phyloP scores from a whole-genome alignment of 64 coral and sea anemone genomes.

The Astreopora myriophthalma region DNA sequence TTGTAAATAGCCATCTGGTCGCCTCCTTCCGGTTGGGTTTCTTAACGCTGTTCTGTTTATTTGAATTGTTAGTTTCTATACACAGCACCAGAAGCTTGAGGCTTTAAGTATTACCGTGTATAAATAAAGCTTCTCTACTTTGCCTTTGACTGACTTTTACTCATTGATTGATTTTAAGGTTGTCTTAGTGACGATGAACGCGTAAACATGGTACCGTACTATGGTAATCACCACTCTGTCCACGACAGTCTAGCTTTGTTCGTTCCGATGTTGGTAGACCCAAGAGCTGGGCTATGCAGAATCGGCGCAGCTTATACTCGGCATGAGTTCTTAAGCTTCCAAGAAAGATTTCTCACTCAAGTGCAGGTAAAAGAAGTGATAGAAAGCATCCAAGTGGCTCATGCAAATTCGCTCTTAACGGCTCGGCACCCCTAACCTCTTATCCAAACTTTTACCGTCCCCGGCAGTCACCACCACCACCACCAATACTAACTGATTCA shows the following conservation, averaged over 20 bases:
- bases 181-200: constrained; percentile 80
- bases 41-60: no score
- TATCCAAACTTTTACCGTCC: no score
- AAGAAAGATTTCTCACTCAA: constrained; percentile 83
- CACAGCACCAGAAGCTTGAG: no score
- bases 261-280: constrained; percentile 76
- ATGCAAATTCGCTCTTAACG: not conserved
- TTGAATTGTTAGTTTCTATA: no score
- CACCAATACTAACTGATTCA: no score
- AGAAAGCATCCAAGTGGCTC: not conserved
- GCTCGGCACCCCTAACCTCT: no score
- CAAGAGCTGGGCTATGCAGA: constrained; percentile 14
- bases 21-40: no score
- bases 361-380: constrained; percentile 40
- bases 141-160: not conserved
- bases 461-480: no score
- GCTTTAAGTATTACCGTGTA: not conserved
- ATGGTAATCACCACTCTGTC: constrained; percentile 77
- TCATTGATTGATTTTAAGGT: not conserved
- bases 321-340: constrained; percentile 66
- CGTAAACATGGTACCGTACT: constrained; percentile 87
- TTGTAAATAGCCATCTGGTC: no score
- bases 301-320: constrained; percentile 68
- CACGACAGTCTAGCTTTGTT: constrained; percentile 84
- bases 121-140: no score